A percentile compares a stretch with the other conserved stretches of the same genome.
Conservation (phyloP, 1,140 invertebrate genomes). For the Drosophila sp. region DNA sequence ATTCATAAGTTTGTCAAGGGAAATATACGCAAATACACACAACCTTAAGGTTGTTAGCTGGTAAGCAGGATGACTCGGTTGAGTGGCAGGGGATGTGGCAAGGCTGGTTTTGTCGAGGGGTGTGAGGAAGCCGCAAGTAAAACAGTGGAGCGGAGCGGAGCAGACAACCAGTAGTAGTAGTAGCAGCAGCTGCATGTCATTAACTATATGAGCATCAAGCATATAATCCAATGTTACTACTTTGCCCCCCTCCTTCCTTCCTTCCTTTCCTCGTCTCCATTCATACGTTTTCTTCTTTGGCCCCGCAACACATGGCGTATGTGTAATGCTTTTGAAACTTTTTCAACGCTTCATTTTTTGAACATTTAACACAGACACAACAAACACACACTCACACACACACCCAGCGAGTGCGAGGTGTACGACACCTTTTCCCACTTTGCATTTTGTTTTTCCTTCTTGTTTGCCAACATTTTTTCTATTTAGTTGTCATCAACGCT, state of each 20-base stretch:
- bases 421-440: conserved; percentile 51
- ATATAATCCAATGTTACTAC: conserved; percentile 55
- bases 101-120: not conserved
- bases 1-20: conserved; percentile 71
- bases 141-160: conserved; percentile 10
- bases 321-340: conserved; percentile 60
- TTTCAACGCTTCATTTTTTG: conserved; percentile 74
- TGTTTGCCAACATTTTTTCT: conserved; percentile 29
- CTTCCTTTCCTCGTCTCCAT: not conserved
- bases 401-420: conserved; percentile 14
- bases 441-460: conserved; percentile 17
- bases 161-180: not conserved
- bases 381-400: not conserved
- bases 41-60: conserved; percentile 7
- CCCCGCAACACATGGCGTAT: conserved; percentile 55
- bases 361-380: conserved; percentile 59
- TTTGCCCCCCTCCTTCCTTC: not conserved
- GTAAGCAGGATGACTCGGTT: not conserved
- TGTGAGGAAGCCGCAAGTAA: conserved; percentile 43
- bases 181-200: conserved; percentile 75
- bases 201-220: conserved; percentile 61
- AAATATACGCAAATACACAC: conserved; percentile 29
- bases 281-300: not conserved
- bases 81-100: not conserved
- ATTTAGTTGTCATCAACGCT: conserved; percentile 58